Conservation (phyloP, 2,888 invertebrate species). For the Chironomus riparius region DNA sequence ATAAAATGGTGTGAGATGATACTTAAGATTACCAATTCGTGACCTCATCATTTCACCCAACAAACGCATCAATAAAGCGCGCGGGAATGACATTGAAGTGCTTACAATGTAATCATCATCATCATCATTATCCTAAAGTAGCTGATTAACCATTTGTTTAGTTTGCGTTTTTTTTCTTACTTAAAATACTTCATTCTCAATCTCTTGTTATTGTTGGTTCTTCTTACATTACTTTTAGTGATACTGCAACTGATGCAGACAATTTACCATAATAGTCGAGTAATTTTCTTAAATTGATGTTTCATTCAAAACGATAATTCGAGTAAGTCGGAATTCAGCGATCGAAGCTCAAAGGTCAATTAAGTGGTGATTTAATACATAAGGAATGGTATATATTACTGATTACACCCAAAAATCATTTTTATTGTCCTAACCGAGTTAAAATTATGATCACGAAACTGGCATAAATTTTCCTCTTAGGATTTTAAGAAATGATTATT, state of each 20-base stretch:
- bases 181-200: too few species aligned
- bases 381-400: neutral
- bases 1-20: neutral
- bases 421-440: too few species aligned
- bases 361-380: neutral
- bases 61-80: neutral
- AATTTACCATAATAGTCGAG: neutral
- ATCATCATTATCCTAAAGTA: neutral
- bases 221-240: too few species aligned
- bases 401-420: neutral
- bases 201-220: neutral
- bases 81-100: neutral
- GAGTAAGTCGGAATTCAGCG: neutral
- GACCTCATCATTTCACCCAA: neutral
- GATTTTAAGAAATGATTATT: too few species aligned
- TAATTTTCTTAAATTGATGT: neutral
- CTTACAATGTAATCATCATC: neutral
- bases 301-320: neutral
- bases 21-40: neutral
- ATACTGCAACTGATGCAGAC: neutral
- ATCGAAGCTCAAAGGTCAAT: neutral
- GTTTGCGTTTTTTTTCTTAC: neutral
- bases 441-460: too few species aligned
- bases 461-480: too few species aligned
- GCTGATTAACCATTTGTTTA: slow-evolving; percentile 4